Evolutionary conservation across 2,888 invertebrate species (phyloP).

Genomic region (Acronicta leporina): DNA sequence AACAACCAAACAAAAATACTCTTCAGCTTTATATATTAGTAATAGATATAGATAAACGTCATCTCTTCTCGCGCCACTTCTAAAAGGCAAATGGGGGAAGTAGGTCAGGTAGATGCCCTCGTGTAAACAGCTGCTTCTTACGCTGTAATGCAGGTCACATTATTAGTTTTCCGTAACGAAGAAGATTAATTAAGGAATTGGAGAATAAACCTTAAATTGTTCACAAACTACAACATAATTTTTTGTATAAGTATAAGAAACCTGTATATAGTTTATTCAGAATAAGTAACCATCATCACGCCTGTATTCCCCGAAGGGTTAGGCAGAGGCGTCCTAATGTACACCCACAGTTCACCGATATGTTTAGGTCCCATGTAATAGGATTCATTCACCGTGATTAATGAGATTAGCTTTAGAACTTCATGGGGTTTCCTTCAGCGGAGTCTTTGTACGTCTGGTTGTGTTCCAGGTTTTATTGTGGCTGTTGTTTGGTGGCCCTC

Average conservation of each 20-base stretch:
- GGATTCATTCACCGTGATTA: no score
- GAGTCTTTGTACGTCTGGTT: slow-evolving; percentile 1
- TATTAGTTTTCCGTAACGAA: slow-evolving; percentile 6
- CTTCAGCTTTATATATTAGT: no score
- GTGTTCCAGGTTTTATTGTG: not conserved
- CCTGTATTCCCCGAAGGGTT: no score
- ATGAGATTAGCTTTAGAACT: slow-evolving; percentile 45
- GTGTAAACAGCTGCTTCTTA: slow-evolving; percentile 32
- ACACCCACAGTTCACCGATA: no score
- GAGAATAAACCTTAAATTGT: not conserved
- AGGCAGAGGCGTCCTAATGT: no score
- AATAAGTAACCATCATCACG: no score
- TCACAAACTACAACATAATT: no score
- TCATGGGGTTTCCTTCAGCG: slow-evolving; percentile 14
- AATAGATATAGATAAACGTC: no score
- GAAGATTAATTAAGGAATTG: not conserved
- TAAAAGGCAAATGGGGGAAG: slow-evolving; percentile 43
- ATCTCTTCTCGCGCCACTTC: slow-evolving; percentile 36
- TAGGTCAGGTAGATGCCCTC: slow-evolving; percentile 46
- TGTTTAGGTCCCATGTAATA: no score
- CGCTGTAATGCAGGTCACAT: slow-evolving; percentile 29
- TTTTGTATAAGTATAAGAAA: no score
- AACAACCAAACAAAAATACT: no score
- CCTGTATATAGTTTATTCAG: no score
- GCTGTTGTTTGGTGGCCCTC: not conserved